A percentile compares a stretch with the other conserved stretches of the same genome.
phyloP scores from a whole-genome alignment of 1,140 invertebrate species.

The Babylonia areolata region DNA sequence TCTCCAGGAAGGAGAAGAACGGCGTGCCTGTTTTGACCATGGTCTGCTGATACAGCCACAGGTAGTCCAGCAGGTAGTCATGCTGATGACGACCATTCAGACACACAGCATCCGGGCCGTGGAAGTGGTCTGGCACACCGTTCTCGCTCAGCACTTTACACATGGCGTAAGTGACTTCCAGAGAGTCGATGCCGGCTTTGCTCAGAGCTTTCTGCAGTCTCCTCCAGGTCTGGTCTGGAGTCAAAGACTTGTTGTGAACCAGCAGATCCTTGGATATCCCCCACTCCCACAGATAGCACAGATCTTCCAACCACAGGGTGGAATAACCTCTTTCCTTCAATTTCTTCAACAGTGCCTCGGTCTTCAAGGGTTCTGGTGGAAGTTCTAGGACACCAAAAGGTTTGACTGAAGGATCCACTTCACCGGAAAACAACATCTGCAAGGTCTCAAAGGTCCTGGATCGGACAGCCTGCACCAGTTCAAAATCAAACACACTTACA shows the following conservation, averaged over 20 bases:
- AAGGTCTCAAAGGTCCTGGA: slow-evolving; percentile 72
- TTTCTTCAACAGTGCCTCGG: slow-evolving; percentile 55
- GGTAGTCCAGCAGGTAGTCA: slow-evolving; percentile 70
- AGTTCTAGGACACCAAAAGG: slow-evolving; percentile 66
- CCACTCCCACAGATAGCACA: slow-evolving; percentile 74
- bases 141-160: slow-evolving; percentile 66
- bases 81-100: slow-evolving; percentile 70
- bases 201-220: slow-evolving; percentile 47
- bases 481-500: slow-evolving; percentile 65
- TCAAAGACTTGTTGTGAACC: slow-evolving; percentile 58
- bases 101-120: slow-evolving; percentile 67
- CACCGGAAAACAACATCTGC: slow-evolving; percentile 58
- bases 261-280: slow-evolving; percentile 70
- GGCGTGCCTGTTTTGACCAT: slow-evolving; percentile 42
- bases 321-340: slow-evolving; percentile 61
- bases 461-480: slow-evolving; percentile 68
- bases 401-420: slow-evolving; percentile 59
- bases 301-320: slow-evolving; percentile 73
- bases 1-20: slow-evolving; percentile 62
- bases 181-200: slow-evolving; percentile 52
- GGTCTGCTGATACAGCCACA: slow-evolving; percentile 60
- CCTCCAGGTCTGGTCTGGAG: slow-evolving; percentile 49
- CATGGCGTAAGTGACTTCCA: slow-evolving; percentile 65
- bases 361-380: slow-evolving; percentile 59
- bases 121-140: slow-evolving; percentile 69